phyloP scores from a whole-genome alignment of 35 echinoderm and acorn worm genomes.

The Strongylocentrotus purpuratus region DNA sequence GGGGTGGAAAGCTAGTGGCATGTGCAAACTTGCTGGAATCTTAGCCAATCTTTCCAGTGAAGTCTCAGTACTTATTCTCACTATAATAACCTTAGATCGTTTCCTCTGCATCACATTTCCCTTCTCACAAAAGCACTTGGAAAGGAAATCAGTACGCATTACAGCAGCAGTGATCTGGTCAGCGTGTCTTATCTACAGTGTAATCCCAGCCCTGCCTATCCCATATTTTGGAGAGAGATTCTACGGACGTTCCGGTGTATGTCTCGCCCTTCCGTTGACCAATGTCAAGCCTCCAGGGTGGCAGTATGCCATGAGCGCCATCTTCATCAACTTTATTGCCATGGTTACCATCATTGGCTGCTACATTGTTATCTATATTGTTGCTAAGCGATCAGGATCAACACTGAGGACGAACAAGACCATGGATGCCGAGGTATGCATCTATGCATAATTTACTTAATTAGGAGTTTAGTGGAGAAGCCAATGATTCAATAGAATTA shows the following conservation, averaged over 20 bases:
- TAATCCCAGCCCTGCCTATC: slow-evolving; percentile 47
- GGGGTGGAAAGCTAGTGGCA: slow-evolving; percentile 56
- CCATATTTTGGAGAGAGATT: slow-evolving; percentile 57
- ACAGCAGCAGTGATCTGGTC: slow-evolving; percentile 49
- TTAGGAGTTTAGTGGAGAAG: too few relatives aligned
- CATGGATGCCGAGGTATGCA: background rate
- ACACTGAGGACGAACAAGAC: slow-evolving; percentile 17
- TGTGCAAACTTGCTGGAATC: slow-evolving; percentile 62
- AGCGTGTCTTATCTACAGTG: slow-evolving; percentile 40
- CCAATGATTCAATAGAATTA: too few relatives aligned
- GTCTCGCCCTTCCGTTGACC: slow-evolving; percentile 58
- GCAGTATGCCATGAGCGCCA: slow-evolving; percentile 51
- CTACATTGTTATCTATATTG: slow-evolving; percentile 58
- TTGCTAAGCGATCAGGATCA: slow-evolving; percentile 50
- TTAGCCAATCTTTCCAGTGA: slow-evolving; percentile 72
- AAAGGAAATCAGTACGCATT: slow-evolving; percentile 28
- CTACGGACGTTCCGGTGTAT: slow-evolving; percentile 61
- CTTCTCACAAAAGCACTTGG: slow-evolving; percentile 37
- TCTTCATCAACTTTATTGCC: slow-evolving; percentile 49
- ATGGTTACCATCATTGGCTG: slow-evolving; percentile 43
- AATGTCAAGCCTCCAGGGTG: slow-evolving; percentile 44
- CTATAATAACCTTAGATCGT: slow-evolving; percentile 64
- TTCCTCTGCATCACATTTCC: slow-evolving; percentile 71
- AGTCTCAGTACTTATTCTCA: slow-evolving; percentile 57
- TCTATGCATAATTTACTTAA: too few relatives aligned